These are phyloP conservation scores for Mnemiopsis leidyi DNA, from an alignment of 37 sponge, comb jelly and placozoan species.

Conservation along the genomic window DNA sequence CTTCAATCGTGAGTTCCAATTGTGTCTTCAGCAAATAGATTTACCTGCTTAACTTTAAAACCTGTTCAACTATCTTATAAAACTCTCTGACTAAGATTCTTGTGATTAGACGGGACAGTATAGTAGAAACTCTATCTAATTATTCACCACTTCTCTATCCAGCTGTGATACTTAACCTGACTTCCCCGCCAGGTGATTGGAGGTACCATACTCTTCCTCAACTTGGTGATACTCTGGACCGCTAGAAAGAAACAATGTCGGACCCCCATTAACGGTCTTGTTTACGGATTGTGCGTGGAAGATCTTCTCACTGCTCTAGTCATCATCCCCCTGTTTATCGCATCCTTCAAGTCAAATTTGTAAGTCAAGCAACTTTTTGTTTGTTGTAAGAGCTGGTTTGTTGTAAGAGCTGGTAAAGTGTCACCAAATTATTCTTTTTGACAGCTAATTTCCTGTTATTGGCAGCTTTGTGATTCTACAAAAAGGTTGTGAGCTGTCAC, in stretches of 20 bases:
- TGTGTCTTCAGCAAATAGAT: no score
- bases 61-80: no score
- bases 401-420: no score
- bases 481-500: no score
- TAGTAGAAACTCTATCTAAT: no score
- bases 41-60: no score
- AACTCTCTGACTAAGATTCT: no score
- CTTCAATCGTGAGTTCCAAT: background rate
- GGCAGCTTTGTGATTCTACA: no score
- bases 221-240: background rate
- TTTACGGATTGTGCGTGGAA: background rate
- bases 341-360: background rate
- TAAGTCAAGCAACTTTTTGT: background rate
- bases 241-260: background rate
- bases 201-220: background rate
- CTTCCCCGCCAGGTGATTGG: background rate
- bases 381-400: no score
- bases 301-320: background rate
- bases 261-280: constrained; percentile 15
- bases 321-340: background rate
- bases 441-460: no score
- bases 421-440: no score
- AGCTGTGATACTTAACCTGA: background rate
- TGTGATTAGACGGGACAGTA: no score
- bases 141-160: background rate